Base-by-base conservation (phyloP, 2,888 invertebrate genomes). In the Hecatera dysodea region DNA sequence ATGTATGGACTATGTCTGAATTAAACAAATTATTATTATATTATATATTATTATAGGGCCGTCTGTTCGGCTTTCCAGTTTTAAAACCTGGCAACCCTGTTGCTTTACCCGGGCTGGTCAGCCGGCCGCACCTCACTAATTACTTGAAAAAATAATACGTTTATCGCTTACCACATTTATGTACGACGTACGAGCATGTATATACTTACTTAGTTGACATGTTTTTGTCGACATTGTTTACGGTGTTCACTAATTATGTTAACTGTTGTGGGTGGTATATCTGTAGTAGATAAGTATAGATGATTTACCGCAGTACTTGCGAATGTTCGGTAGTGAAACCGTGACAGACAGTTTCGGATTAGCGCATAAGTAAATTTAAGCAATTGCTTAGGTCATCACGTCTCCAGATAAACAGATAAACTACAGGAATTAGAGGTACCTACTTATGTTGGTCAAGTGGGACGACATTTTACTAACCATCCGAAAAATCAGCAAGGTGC, bases 61-160 rank as follows among this genome's bases (percentile, higher is more conserved):
- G 15, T 39, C 39, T 39, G 15, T 5, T 39, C 39, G 39, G 39
- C 4, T 39, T 15, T 39, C 39, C 39, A 39, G 15, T 39, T 39
- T 39, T 39, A 39, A 39, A 15, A 39, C 39, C 39, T 39, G 39
- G 39, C 39, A 39, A 42, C n/a, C 60, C 15, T 33, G 56, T 65
- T 68, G 63, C n/a, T n/a, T n/a, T n/a, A n/a, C n/a, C n/a, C 61
- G 74, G 59, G 62, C 66, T 63, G 46, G 39, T 39, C 39, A 66
- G 62, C 67, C 46, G 67, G 75, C 81, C 83, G 81, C 83, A 73
- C 82, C 75, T 33, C 60, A 24, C 78, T 83, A 83, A 83, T 83
- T 83, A 83, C 83, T 56, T 69, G 67, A 70, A 81, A 81, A 70
- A 76, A 72, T 78, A 83, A 83, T 83, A 78, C 78, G 72, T 83